Evolutionary conservation across 2,113 vertebrate genomes (phyloP).

Genomic region (Dascyllus trimaculatus): DNA sequence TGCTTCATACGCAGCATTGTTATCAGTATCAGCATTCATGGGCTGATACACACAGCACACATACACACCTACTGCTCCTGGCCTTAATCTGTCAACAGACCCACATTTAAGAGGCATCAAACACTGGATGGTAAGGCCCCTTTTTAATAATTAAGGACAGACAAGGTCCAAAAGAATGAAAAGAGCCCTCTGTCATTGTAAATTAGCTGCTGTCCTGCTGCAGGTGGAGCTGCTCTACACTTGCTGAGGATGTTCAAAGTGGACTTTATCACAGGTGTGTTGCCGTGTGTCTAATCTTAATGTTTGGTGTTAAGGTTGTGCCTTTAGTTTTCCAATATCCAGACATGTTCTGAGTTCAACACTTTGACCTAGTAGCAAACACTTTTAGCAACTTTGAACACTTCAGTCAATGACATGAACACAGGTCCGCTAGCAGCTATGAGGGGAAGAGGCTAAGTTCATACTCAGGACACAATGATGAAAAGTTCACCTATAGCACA

Average conservation of each 20-base stretch:
- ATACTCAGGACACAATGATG: slow-evolving; percentile 17
- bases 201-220: slow-evolving; percentile 85
- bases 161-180: slow-evolving; percentile 86
- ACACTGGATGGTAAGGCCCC: slow-evolving; percentile 83
- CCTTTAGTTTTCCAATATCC: background rate
- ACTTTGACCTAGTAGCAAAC: background rate
- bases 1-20: slow-evolving; percentile 82
- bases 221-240: slow-evolving; percentile 75
- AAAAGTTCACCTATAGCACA: slow-evolving; percentile 38
- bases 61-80: slow-evolving; percentile 60
- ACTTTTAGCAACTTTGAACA: background rate
- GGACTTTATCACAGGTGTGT: slow-evolving; percentile 54
- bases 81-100: slow-evolving; percentile 90
- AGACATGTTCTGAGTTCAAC: background rate
- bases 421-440: slow-evolving; percentile 7
- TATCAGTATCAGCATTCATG: slow-evolving; percentile 84
- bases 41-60: slow-evolving; percentile 78
- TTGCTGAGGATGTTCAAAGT: slow-evolving; percentile 56
- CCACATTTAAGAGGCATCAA: slow-evolving; percentile 91
- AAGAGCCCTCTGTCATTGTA: slow-evolving; percentile 87
- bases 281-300: slow-evolving; percentile 3
- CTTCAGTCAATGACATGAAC: background rate
- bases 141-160: slow-evolving; percentile 93
- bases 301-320: slow-evolving; percentile 32
- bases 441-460: slow-evolving; percentile 24